A percentile compares a stretch with the other conserved stretches of the same genome.
These are phyloP conservation scores for Sander lucioperca DNA, from an alignment of 2,113 vertebrate genomes.

Conservation along the genomic window DNA sequence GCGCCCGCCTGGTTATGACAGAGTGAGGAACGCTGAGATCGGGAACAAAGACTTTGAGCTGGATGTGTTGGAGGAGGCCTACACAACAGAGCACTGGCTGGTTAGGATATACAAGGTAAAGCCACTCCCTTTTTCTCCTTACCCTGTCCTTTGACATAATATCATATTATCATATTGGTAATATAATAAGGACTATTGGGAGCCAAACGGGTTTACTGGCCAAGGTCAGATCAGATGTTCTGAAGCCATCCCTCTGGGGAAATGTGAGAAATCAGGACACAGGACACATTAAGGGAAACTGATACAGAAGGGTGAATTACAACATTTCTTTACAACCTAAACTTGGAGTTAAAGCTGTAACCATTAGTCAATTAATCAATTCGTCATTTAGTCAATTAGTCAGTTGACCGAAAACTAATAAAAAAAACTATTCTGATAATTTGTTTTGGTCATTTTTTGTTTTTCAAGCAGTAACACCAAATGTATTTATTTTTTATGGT, in stretches of 20 bases:
- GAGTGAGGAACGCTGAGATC: slow-evolving; percentile 97
- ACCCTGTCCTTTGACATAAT: not conserved
- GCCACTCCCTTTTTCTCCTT: not conserved
- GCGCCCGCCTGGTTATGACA: slow-evolving; percentile 97
- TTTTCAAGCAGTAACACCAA: too few relatives aligned
- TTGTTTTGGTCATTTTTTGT: not conserved
- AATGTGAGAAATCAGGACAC: not conserved
- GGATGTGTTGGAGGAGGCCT: slow-evolving; percentile 97
- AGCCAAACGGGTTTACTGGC: not conserved
- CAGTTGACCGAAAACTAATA: not conserved
- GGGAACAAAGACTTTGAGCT: slow-evolving; percentile 99
- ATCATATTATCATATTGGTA: not conserved
- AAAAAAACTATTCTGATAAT: too few relatives aligned
- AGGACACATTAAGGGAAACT: not conserved
- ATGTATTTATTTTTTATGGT: not conserved
- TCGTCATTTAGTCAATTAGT: too few relatives aligned
- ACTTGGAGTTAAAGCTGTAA: not conserved
- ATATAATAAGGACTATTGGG: not conserved
- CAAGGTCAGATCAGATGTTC: not conserved
- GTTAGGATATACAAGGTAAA: slow-evolving; percentile 99
- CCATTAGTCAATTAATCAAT: too few relatives aligned
- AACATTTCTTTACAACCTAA: not conserved
- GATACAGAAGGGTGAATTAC: not conserved
- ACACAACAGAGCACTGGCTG: slow-evolving; percentile 98
- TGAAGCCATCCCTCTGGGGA: not conserved